Evolutionary conservation across 2,113 vertebrate species (phyloP).

Genomic region (Nycticebus coucang): DNA sequence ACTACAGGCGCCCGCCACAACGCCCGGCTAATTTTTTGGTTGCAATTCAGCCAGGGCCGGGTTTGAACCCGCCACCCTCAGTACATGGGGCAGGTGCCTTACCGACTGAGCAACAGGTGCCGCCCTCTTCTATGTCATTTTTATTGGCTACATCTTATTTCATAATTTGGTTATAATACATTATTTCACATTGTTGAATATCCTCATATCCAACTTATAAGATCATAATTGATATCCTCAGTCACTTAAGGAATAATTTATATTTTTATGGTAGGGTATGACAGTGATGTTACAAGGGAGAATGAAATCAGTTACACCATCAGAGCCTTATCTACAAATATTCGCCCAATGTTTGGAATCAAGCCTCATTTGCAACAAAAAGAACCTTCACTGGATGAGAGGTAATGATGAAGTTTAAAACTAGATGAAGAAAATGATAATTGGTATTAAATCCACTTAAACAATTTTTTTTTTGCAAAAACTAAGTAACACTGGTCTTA

Average conservation of each 20-base stretch:
- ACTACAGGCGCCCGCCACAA: too few species aligned
- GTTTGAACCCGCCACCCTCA: too few species aligned
- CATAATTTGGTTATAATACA: background rate
- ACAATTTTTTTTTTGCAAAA: background rate
- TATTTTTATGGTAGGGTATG: conserved; percentile 90
- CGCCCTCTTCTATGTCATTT: background rate
- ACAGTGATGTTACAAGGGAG: conserved; percentile 97
- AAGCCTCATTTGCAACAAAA: conserved; percentile 98
- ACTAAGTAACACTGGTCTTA: background rate
- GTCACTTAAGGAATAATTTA: background rate
- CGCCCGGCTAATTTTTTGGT: too few species aligned
- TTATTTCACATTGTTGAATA: conserved; percentile 12
- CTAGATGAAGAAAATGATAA: conserved; percentile 48
- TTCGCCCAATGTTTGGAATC: conserved; percentile 95
- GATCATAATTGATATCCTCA: background rate
- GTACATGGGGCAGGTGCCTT: too few species aligned
- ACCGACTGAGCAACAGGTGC: too few species aligned
- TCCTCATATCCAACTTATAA: background rate
- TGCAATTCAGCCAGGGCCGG: too few species aligned
- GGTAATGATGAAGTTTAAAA: conserved; percentile 86
- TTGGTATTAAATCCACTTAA: background rate
- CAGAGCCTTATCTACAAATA: conserved; percentile 97
- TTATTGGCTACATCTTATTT: conserved; percentile 45
- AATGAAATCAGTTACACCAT: conserved; percentile 98
- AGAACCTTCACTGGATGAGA: conserved; percentile 96